Conservation (phyloP, 2,888 invertebrate genomes). For the Miltochrista miniata region DNA sequence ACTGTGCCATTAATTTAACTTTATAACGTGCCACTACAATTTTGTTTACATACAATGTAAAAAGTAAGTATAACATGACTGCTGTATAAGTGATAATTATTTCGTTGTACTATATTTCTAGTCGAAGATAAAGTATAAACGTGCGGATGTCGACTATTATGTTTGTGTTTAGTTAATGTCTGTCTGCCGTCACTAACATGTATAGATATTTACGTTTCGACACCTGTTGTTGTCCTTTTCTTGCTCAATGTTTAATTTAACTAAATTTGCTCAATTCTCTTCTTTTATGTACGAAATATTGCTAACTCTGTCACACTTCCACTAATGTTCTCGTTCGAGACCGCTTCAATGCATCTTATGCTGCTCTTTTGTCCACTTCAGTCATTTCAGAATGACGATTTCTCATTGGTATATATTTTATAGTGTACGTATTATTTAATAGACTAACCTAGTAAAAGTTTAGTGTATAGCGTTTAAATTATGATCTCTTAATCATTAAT, state of each 20-base stretch:
- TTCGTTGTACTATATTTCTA: conserved; percentile 77
- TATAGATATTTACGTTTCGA: conserved; percentile 54
- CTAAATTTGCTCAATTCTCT: conserved; percentile 79
- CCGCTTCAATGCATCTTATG: conserved; percentile 14
- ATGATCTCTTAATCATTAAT: conserved; percentile 84
- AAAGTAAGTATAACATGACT: conserved; percentile 80
- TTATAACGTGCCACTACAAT: conserved; percentile 80
- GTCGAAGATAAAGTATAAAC: conserved; percentile 70
- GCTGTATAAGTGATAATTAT: conserved; percentile 79
- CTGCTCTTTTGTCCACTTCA: conserved; percentile 45
- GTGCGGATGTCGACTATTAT: conserved; percentile 68
- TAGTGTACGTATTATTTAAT: conserved; percentile 67
- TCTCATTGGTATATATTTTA: conserved; percentile 75
- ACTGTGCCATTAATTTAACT: conserved; percentile 83
- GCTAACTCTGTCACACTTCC: conserved; percentile 18
- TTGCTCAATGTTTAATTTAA: conserved; percentile 78
- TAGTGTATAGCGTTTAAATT: conserved; percentile 78
- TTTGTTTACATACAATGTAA: conserved; percentile 62
- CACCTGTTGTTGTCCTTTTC: conserved; percentile 71
- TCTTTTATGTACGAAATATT: conserved; percentile 37
- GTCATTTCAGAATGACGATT: conserved; percentile 52
- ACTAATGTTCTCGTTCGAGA: conserved; percentile 19
- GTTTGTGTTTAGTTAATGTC: conserved; percentile 48
- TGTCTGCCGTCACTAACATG: conserved; percentile 49
- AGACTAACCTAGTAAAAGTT: conserved; percentile 77